A percentile compares a stretch with the other conserved stretches of the same genome.
These are phyloP conservation scores for Paramuricea clavata DNA, from an alignment of 92 coral and sea anemone genomes.

Conservation along the genomic window DNA sequence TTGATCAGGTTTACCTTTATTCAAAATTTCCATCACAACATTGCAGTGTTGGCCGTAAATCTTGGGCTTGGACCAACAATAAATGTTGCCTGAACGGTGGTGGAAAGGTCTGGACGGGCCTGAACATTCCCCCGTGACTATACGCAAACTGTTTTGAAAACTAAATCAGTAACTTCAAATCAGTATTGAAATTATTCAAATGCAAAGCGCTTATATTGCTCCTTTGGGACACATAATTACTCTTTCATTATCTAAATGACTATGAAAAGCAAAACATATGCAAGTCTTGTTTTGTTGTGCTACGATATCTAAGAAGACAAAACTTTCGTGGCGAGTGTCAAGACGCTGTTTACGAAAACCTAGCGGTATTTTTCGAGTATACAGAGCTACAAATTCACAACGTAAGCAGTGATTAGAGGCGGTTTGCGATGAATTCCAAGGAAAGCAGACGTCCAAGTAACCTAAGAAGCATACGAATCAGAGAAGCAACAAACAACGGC, in stretches of 20 bases:
- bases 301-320: too few relatives aligned
- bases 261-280: neutral
- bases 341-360: neutral
- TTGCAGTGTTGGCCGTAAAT: too few relatives aligned
- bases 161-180: neutral
- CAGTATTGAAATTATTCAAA: neutral
- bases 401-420: too few relatives aligned
- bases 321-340: neutral
- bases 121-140: too few relatives aligned
- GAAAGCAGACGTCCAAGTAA: neutral
- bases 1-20: too few relatives aligned
- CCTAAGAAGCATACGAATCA: neutral
- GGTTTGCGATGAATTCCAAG: neutral
- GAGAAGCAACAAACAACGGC: constrained; percentile 41
- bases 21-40: too few relatives aligned
- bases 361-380: neutral
- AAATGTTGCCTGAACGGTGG: too few relatives aligned
- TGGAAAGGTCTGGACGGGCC: too few relatives aligned
- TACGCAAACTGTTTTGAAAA: too few relatives aligned
- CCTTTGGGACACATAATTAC: neutral
- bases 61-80: too few relatives aligned
- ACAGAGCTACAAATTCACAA: neutral
- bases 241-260: neutral
- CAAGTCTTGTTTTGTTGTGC: too few relatives aligned
- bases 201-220: neutral